Percentiles rank a stretch among this genome's conserved stretches.
phyloP scores from a whole-genome alignment of 2,113 vertebrate genomes.

The Leucoraja erinaceus region DNA sequence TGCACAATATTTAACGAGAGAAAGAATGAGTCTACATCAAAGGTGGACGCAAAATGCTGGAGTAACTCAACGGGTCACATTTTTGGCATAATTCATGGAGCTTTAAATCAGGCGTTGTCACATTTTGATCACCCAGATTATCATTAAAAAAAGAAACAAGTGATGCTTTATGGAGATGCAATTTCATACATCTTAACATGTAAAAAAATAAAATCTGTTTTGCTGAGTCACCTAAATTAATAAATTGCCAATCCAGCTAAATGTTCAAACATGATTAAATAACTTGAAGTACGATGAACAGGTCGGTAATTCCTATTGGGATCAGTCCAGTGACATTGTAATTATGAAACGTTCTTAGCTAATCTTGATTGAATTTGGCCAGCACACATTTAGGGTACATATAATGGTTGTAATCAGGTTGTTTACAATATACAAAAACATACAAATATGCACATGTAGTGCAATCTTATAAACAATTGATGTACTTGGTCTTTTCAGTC shows the following conservation, averaged over 20 bases:
- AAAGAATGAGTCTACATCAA: background rate
- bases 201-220: background rate
- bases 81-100: background rate
- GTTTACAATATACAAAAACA: background rate
- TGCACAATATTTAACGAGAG: background rate
- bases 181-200: background rate
- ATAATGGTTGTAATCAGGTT: background rate
- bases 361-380: background rate
- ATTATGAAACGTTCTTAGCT: constrained; percentile 2
- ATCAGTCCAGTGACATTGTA: constrained; percentile 15
- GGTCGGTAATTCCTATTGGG: background rate
- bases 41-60: background rate
- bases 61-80: too few relatives aligned
- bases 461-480: background rate
- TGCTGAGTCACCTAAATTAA: background rate
- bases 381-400: background rate
- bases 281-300: background rate
- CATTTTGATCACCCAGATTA: background rate
- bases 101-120: background rate
- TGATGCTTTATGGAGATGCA: background rate
- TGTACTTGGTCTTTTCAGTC: background rate
- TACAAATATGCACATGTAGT: constrained; percentile 16
- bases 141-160: background rate
- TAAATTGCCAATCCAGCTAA: constrained; percentile 2
- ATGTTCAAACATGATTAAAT: constrained; percentile 25